Evolutionary conservation across 2,113 vertebrate genomes (phyloP).

Genomic region (Pedionomus torquatus): DNA sequence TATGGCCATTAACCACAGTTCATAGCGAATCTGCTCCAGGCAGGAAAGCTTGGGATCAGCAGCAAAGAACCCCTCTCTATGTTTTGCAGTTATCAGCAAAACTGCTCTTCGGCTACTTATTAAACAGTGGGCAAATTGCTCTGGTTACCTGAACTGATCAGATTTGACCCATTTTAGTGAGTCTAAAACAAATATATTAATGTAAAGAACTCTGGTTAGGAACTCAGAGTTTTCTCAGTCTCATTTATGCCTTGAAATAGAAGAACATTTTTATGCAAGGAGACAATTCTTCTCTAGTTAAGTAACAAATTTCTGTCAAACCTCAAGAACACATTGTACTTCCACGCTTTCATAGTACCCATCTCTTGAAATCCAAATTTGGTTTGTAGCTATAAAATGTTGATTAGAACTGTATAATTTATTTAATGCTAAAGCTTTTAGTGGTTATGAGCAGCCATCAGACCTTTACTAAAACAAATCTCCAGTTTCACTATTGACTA

Average conservation of each 20-base stretch:
- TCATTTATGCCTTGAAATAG: background rate
- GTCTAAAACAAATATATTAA: background rate
- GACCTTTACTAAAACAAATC: background rate
- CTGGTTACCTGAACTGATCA: background rate
- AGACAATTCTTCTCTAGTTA: slow-evolving; percentile 2
- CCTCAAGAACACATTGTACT: slow-evolving; percentile 44
- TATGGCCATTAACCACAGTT: background rate
- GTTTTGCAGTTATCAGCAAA: background rate
- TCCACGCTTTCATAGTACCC: background rate
- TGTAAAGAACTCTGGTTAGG: background rate
- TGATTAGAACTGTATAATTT: slow-evolving; percentile 48
- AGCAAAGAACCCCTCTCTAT: background rate
- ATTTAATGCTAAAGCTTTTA: slow-evolving; percentile 42
- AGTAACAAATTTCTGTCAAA: slow-evolving; percentile 41
- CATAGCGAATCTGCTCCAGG: background rate
- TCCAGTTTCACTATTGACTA: background rate
- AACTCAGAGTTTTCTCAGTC: background rate
- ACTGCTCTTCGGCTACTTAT: background rate
- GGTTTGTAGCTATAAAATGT: slow-evolving; percentile 44
- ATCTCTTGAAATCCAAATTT: slow-evolving; percentile 25
- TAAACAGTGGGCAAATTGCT: background rate
- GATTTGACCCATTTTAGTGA: background rate
- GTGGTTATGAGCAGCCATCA: slow-evolving; percentile 26
- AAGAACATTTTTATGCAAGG: background rate
- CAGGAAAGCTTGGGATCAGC: background rate